Base-by-base conservation (phyloP, 2,113 vertebrate species). In the Cynopterus brachyotis region DNA sequence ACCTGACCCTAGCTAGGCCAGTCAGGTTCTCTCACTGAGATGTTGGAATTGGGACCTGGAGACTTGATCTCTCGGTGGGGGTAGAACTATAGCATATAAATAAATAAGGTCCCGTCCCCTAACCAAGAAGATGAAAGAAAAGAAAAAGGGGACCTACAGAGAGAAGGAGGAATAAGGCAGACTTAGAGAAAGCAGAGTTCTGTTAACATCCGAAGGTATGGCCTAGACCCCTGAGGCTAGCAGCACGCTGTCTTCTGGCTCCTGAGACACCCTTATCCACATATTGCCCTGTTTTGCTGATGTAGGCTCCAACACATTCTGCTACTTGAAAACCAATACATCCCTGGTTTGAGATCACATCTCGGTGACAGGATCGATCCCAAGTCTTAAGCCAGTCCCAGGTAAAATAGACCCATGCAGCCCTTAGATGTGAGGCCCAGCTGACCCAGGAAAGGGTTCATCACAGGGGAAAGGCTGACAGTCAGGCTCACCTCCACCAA, bases 401-500 rank as follows among this genome's bases (percentile, higher is more conserved):
- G 35, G 20, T 19, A 28, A 57, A 66, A 62, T 42, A 20, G 17
- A 35, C 35, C 20, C 32, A 22, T 2, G 35, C 0, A 19, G 66
- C 37, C 8, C 15, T 20, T 7, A 0, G 6, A 28, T 10, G 7
- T 1, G 62, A 83, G 47, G 30, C 22, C 35, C 42, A 1, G 11
- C 10, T 13, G 3, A 1, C 10, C 8, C 55, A 64, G 19, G 37
- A 16, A 30, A 55, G 35, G 80, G 42, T 37, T 67, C 67, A 5
- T 55, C 0, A 1, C 57, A 15, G n/a, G 53, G 37, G 47, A 19
- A 47, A 66, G 40, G 60, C 50, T 5, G 45, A 35, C 20, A n/a
- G 42, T 5, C 50, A 16, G 35, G 57, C 97, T 96, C 98, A 99
- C 99, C 98, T 99, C 97, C 42, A 85, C 84, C 96, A 98, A 76